Base-by-base conservation (phyloP, 2,888 invertebrate species). In the Pilophorus perplexus region DNA sequence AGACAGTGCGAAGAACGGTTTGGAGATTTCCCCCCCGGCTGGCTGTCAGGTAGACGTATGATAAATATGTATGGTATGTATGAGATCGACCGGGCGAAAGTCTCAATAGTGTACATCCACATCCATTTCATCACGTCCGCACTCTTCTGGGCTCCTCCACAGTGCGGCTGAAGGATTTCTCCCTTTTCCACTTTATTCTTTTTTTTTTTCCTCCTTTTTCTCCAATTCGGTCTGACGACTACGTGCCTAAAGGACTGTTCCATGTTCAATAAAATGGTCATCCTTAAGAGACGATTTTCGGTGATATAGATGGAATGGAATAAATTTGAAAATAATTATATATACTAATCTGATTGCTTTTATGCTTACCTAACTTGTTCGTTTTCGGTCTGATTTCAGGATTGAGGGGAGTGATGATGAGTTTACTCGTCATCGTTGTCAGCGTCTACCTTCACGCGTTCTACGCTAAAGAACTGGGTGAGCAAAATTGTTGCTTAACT, bases 391-490 rank as follows among this genome's bases (percentile, higher is more conserved):
- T n/a, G n/a, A n/a, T 62, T 62, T 33, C 62, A 62, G 62, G 22
- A 44, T 12, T n/a, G n/a, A n/a, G n/a, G n/a, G n/a, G n/a, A n/a
- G 46, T 48, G 62, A 62, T 62, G 46, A 67, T 55, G 67, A 64
- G 46, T 6, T 50, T 67, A 25, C 33, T 67, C 55, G 27, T 67
- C 23, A 64, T 64, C 23, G 25, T 67, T 23, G 48, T 67, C 46
- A 67, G 64, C 46, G 64, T 67, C 25, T 67, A 57, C 40, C 54
- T 67, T 23, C 67, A 64, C 22, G 64, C 64, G 20, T 64, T 64
- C 16, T 67, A 64, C 12, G 67, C 67, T 8, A 67, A 67, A 40
- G 64, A 67, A 67, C 55, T 67, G 10, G 67, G 67, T 67, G 25
- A 64, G 67, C 40, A 5, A 6, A 18, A 48, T 42, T 42, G 6